Conservation (phyloP, 2,113 vertebrate species). For the Cygnus buccinator region DNA sequence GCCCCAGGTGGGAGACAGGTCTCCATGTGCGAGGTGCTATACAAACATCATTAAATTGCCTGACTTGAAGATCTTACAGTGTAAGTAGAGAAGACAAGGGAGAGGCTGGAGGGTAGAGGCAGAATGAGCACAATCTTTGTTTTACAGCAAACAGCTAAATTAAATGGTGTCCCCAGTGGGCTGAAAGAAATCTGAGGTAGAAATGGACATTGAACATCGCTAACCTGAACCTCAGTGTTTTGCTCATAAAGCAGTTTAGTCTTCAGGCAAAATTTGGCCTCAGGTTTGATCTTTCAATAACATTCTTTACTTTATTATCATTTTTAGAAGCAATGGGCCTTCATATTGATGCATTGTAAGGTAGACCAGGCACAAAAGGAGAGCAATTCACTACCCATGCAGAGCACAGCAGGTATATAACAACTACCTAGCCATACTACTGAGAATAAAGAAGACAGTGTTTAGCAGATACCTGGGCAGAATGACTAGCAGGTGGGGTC, state of each 20-base stretch:
- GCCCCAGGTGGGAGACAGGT: no score
- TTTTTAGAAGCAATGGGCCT: slow-evolving; percentile 61
- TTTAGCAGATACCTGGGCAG: no score
- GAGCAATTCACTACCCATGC: no score
- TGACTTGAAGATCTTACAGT: slow-evolving; percentile 30
- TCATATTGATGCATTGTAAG: slow-evolving; percentile 51
- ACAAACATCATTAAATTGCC: slow-evolving; percentile 47
- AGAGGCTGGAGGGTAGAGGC: slow-evolving; percentile 53
- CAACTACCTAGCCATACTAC: no score
- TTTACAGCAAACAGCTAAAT: slow-evolving; percentile 70
- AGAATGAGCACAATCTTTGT: slow-evolving; percentile 57
- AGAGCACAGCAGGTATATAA: no score
- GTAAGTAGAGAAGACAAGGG: slow-evolving; percentile 45
- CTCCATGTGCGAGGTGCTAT: no score
- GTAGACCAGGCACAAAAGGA: slow-evolving; percentile 44
- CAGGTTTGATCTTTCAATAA: slow-evolving; percentile 67
- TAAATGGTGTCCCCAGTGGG: slow-evolving; percentile 69
- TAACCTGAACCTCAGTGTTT: slow-evolving; percentile 47
- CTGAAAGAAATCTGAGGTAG: slow-evolving; percentile 57
- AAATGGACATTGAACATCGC: slow-evolving; percentile 66
- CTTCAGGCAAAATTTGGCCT: slow-evolving; percentile 60
- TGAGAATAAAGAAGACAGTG: no score
- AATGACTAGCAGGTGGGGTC: no score
- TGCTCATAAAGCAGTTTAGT: slow-evolving; percentile 52
- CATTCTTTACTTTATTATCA: slow-evolving; percentile 62